phyloP scores from a whole-genome alignment of 2,113 vertebrate species.

The Oncorhynchus keta region DNA sequence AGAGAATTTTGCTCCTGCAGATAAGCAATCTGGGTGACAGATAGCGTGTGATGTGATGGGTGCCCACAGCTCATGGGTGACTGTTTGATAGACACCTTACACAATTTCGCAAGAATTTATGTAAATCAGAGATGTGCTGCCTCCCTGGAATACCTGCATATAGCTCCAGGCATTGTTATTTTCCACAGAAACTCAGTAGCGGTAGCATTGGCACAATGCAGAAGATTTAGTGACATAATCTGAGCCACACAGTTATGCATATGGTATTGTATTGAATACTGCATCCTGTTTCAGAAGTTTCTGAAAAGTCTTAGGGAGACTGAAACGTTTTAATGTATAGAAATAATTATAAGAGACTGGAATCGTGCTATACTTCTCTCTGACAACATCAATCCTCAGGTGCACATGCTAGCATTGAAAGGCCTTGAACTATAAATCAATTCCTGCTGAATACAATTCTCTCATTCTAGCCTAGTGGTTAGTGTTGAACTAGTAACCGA shows the following conservation, averaged over 20 bases:
- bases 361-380: neutral
- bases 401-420: no score
- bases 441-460: no score
- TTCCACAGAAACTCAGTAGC: neutral
- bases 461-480: no score
- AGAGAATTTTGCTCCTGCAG: neutral
- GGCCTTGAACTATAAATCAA: no score
- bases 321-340: neutral
- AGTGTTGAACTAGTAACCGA: no score
- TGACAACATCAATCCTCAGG: no score
- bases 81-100: constrained; percentile 10
- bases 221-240: neutral
- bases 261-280: neutral
- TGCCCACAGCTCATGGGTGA: constrained; percentile 10
- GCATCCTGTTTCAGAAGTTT: neutral
- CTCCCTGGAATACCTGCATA: neutral
- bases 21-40: constrained; percentile 21
- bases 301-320: neutral
- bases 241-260: neutral
- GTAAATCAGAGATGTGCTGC: constrained; percentile 1
- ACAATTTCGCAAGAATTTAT: constrained; percentile 14
- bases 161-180: neutral
- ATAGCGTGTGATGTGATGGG: constrained; percentile 6
- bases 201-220: neutral
- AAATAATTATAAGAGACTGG: neutral